Evolutionary conservation across 53 echinoderm and acorn worm genomes (phyloP), one percentile per base, ranked within the genome.

Genomic region (Arbacia lixula): DNA sequence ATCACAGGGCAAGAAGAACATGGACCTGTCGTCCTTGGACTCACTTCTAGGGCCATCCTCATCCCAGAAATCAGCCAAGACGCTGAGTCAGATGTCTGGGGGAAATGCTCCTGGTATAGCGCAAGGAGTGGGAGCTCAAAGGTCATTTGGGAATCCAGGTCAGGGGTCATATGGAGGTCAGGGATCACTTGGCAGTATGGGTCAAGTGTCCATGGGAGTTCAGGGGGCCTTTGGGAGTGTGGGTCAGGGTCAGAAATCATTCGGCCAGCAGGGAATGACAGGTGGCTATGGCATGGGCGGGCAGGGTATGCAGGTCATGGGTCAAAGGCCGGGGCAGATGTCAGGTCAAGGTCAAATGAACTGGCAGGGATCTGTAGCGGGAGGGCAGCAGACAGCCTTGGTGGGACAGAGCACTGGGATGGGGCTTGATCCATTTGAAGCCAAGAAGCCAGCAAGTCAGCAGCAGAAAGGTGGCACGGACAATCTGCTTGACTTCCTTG

Each of bases 1-100:
- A 34, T 33, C 39, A 17, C 38, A 66, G 37, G 53, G 79, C 52
- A 95, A 91, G 25, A 75, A 87, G 5, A 91, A 89, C 56, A 56
- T 91, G 9, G 91, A 91, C 35, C 74, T 94, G 85, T 93, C 96
- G 10, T 77, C 96, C 58, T 91, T 96, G 54, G 96, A 96, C 85
- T 66, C 83, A 1, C 73, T 96, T 52, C 87, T 96, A 16, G 90
- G 85, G 36, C 82, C 91, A 19, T 86, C 91, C 35, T 82, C 84
- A 9, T 83, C 87, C 19, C 85, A 85, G 55, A 91, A 87, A 66
- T 71, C 93, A 14, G 89, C 76, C 35, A 82, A 68, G 41, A 84
- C 87, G 5, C 64, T 96, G 21, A 93, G 72, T 71, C 93, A 96
- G 38, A 93, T 96, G 93, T 67, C 87, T 24, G 28, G 50, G 24